phyloP scores from a whole-genome alignment of 1,140 invertebrate genomes.

The Uloborus diversus region DNA sequence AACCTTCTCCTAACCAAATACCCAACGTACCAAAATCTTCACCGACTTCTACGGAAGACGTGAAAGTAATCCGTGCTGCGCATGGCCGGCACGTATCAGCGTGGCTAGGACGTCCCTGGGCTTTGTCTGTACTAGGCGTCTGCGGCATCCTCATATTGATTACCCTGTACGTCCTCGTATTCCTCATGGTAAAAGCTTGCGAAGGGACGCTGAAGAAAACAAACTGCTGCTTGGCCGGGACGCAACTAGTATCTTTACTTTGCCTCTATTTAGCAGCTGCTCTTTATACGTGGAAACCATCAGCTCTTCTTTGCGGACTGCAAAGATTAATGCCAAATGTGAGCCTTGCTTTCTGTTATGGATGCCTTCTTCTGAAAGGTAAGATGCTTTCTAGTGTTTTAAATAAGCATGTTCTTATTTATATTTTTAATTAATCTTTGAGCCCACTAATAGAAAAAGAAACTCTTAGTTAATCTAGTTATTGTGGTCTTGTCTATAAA shows the following conservation, averaged over 20 bases:
- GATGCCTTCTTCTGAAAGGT: conserved; percentile 64
- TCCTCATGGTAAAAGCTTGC: conserved; percentile 67
- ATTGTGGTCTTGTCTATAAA: no score
- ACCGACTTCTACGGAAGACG: conserved; percentile 23
- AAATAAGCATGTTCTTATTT: no score
- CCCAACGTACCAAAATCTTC: no score
- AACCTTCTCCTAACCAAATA: no score
- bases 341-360: conserved; percentile 62
- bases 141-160: conserved; percentile 63
- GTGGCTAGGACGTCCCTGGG: conserved; percentile 64
- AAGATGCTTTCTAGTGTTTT: neutral
- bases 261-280: conserved; percentile 66
- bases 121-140: conserved; percentile 62
- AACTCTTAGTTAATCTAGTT: no score
- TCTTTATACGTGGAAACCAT: conserved; percentile 66
- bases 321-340: conserved; percentile 62
- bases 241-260: conserved; percentile 67
- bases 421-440: no score
- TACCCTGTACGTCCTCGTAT: conserved; percentile 65
- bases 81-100: conserved; percentile 58
- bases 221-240: conserved; percentile 67
- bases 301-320: conserved; percentile 63
- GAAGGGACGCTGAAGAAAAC: conserved; percentile 66
- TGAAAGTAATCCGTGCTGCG: neutral
- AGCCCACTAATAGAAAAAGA: no score